Percentiles rank a stretch among this genome's conserved stretches.
Conservation (phyloP, 2,888 invertebrate species). For the Clanis bilineata region DNA sequence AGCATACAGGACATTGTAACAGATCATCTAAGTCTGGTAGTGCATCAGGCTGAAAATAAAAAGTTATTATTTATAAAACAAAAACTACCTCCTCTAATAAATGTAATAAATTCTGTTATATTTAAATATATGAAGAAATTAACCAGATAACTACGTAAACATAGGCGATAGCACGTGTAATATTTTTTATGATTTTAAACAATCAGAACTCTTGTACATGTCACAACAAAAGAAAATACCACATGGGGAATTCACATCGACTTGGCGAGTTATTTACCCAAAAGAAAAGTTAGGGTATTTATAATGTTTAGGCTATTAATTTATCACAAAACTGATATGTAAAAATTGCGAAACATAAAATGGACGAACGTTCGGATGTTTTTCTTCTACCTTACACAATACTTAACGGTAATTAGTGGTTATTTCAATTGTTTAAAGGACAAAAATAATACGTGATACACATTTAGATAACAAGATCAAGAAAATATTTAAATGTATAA, state of each 20-base stretch:
- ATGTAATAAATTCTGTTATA: too few relatives aligned
- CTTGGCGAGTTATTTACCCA: too few relatives aligned
- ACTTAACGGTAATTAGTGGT: neutral
- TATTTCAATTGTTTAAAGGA: neutral
- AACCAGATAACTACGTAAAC: too few relatives aligned
- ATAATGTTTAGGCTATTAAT: too few relatives aligned
- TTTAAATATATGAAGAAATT: too few relatives aligned
- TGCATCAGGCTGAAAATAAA: conserved; percentile 56
- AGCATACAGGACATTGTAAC: conserved; percentile 82
- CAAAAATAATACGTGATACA: neutral
- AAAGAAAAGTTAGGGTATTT: too few relatives aligned
- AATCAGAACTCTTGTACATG: neutral
- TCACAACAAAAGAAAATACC: neutral
- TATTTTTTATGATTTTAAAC: neutral
- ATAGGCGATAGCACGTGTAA: neutral
- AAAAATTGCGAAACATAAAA: conserved; percentile 46
- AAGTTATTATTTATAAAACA: neutral
- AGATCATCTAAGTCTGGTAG: conserved; percentile 78
- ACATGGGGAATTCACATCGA: neutral
- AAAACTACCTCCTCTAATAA: too few relatives aligned
- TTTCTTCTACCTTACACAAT: conserved; percentile 16
- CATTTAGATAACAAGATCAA: neutral
- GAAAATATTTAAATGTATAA: neutral
- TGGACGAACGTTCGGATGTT: conserved; percentile 33
- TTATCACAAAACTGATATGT: conserved; percentile 12